Evolutionary conservation across 2,797 vertebrate genomes (phyloP).

Genomic region (Leptodactylus fallax): DNA sequence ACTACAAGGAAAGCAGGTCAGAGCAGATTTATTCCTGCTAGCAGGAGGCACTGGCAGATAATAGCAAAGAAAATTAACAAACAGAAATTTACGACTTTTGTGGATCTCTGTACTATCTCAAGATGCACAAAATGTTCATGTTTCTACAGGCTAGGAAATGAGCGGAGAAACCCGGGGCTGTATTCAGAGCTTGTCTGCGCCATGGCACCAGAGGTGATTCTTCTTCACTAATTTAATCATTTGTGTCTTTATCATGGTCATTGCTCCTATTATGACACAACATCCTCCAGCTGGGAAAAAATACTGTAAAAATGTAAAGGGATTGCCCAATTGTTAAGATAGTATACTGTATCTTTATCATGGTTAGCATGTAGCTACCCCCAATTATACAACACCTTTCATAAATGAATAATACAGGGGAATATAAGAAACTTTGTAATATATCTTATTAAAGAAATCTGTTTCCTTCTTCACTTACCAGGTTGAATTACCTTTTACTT

Average conservation of each 20-base stretch:
- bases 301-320: neutral
- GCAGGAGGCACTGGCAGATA: conserved; percentile 44
- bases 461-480: no score
- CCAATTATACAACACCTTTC: no score
- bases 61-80: conserved; percentile 40
- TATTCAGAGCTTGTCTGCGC: neutral
- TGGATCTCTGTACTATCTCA: conserved; percentile 3
- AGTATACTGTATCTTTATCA: no score
- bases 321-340: no score
- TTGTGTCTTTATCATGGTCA: neutral
- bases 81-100: conserved; percentile 39
- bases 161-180: neutral
- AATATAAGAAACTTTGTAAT: no score
- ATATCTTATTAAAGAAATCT: no score
- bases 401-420: no score
- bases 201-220: neutral
- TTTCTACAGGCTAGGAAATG: neutral
- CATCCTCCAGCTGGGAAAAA: neutral
- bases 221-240: neutral
- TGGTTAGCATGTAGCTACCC: no score
- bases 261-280: neutral
- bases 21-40: conserved; percentile 37
- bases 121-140: conserved; percentile 16
- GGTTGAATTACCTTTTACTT: no score
- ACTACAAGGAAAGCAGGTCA: conserved; percentile 44